These are phyloP conservation scores for Anthoscopus minutus DNA, from an alignment of 2,113 vertebrate genomes.

Conservation along the genomic window DNA sequence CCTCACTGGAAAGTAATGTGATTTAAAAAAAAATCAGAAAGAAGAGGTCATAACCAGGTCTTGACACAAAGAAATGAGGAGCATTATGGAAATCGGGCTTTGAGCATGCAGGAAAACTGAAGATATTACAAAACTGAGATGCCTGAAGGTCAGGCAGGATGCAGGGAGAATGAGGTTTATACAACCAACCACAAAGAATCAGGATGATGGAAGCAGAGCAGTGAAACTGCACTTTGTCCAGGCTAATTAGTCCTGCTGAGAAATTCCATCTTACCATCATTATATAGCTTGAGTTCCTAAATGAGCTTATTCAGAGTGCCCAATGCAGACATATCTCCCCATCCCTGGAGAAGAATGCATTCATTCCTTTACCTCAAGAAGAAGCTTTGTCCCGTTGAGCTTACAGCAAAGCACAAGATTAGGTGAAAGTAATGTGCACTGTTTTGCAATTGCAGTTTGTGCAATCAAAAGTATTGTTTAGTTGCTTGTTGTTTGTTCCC, in stretches of 20 bases:
- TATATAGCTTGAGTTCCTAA: neutral
- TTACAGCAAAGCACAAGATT: neutral
- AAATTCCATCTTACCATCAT: neutral
- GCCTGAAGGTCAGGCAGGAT: neutral
- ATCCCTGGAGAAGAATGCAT: neutral
- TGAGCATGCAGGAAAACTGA: neutral
- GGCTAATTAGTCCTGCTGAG: conserved; percentile 14
- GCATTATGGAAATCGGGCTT: neutral
- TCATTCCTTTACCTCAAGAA: neutral
- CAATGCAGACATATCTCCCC: neutral
- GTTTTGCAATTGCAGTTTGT: neutral
- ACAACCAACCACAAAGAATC: neutral
- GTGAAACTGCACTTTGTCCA: neutral
- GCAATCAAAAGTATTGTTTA: neutral
- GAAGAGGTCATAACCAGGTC: neutral
- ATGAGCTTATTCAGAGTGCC: neutral
- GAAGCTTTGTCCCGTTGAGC: neutral
- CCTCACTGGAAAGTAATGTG: neutral
- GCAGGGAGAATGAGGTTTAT: neutral
- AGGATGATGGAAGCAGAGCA: neutral
- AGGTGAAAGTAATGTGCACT: neutral
- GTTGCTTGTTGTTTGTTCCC: neutral
- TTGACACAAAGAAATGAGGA: neutral
- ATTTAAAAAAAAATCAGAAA: neutral
- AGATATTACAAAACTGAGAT: neutral